phyloP scores from a whole-genome alignment of 2,113 vertebrate species.

The Taxidea taxus region DNA sequence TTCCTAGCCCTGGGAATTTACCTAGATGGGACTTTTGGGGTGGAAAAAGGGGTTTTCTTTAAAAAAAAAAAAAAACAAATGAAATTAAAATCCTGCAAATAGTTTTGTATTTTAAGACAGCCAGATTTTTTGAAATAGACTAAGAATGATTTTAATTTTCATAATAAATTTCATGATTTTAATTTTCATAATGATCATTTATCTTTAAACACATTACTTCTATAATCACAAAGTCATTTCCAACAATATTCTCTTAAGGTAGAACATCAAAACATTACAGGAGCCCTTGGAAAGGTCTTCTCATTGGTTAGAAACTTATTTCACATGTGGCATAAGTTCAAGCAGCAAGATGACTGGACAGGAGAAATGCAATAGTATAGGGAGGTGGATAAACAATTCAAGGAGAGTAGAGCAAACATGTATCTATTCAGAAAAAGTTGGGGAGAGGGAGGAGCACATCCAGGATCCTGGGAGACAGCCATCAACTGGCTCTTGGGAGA shows the following conservation, averaged over 20 bases:
- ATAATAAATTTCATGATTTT: background rate
- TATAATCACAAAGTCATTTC: background rate
- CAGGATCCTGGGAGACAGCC: background rate
- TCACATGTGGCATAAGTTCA: background rate
- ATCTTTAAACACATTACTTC: background rate
- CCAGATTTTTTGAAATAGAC: background rate
- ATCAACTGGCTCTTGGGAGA: no score
- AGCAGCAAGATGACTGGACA: no score
- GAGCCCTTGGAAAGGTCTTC: background rate
- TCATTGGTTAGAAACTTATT: background rate
- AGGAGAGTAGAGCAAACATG: rapidly evolving
- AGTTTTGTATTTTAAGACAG: background rate
- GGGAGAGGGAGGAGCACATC: no score
- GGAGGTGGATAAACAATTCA: rapidly evolving
- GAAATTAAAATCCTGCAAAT: background rate
- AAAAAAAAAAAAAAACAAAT: background rate
- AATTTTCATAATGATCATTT: background rate
- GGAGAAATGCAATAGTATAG: rapidly evolving
- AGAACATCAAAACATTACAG: background rate
- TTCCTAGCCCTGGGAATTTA: rapidly evolving
- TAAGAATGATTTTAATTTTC: background rate
- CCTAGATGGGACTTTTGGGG: no score
- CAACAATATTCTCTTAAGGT: no score
- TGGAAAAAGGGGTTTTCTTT: background rate
- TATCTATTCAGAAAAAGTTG: background rate